A percentile compares a stretch with the other conserved stretches of the same genome.
phyloP scores from a whole-genome alignment of 2,888 invertebrate genomes.

The Pseudococcus longispinus region DNA sequence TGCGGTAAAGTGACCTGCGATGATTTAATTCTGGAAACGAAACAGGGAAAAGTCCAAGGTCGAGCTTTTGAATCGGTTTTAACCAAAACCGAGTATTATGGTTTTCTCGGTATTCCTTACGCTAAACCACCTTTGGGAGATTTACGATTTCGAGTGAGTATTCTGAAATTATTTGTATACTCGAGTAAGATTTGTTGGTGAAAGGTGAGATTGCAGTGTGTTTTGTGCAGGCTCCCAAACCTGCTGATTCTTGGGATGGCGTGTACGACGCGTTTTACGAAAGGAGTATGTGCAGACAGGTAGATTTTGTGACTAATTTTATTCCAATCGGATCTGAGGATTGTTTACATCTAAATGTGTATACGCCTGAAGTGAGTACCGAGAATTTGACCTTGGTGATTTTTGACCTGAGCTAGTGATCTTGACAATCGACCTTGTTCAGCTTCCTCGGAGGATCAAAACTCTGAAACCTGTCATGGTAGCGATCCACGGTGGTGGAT shows the following conservation, averaged over 20 bases:
- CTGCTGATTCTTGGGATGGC: constrained; percentile 53
- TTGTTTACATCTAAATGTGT: constrained; percentile 26
- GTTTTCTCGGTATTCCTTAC: constrained; percentile 1
- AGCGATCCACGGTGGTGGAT: constrained; percentile 81
- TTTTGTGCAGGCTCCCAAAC: not conserved
- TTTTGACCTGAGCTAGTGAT: not conserved
- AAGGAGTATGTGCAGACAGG: constrained; percentile 53
- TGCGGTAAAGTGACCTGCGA: not conserved
- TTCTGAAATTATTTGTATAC: not conserved
- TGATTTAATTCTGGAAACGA: constrained; percentile 16
- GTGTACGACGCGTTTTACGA: constrained; percentile 57
- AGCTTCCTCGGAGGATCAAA: not conserved
- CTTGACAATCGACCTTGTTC: not conserved
- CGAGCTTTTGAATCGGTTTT: constrained; percentile 5
- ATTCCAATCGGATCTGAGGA: not conserved
- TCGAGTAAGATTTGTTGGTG: not conserved
- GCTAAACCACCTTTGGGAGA: constrained; percentile 1
- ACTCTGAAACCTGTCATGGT: constrained; percentile 71
- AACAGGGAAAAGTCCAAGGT: not conserved
- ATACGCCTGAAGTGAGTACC: not conserved
- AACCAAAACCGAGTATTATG: not conserved
- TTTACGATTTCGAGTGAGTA: not conserved
- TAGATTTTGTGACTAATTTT: constrained; percentile 36
- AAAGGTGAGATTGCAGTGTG: not conserved
- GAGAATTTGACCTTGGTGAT: not conserved